Evolutionary conservation across 2,113 vertebrate species (phyloP).

Genomic region (Procavia capensis): DNA sequence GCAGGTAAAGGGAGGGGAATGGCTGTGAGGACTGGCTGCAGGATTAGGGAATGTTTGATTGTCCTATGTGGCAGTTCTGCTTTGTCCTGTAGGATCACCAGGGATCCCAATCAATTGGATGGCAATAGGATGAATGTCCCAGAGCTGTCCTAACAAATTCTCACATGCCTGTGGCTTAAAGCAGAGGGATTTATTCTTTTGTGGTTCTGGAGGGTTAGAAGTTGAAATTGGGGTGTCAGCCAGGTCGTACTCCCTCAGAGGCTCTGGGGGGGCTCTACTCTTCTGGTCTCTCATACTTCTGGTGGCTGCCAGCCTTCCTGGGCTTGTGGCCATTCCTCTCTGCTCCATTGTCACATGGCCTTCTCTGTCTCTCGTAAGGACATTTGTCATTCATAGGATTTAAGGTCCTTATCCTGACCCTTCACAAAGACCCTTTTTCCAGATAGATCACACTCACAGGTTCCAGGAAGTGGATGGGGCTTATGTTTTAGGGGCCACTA

Average conservation of each 20-base stretch:
- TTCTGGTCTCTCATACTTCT: neutral
- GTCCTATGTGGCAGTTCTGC: too few species aligned
- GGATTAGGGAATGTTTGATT: too few species aligned
- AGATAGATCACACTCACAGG: neutral
- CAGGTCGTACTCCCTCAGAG: fast-evolving
- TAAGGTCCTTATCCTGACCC: neutral
- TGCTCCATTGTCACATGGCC: neutral
- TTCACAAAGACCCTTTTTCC: neutral
- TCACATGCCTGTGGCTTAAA: fast-evolving
- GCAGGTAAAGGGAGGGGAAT: too few species aligned
- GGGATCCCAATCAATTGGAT: too few species aligned
- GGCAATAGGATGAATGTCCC: neutral
- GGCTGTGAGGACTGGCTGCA: neutral
- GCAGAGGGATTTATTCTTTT: neutral
- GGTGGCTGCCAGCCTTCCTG: neutral
- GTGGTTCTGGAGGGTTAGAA: neutral
- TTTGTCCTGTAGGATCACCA: too few species aligned
- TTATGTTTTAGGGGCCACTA: neutral
- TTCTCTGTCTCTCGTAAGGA: neutral
- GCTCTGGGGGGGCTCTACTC: too few species aligned
- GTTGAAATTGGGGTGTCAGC: too few species aligned
- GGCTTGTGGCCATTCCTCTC: neutral
- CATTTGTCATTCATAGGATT: fast-evolving
- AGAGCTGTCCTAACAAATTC: too few species aligned
- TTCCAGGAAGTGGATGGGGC: neutral